Percentiles rank a stretch among this genome's conserved stretches.
Conservation (phyloP, 1,140 invertebrate species). For the Drosophila bocki region DNA sequence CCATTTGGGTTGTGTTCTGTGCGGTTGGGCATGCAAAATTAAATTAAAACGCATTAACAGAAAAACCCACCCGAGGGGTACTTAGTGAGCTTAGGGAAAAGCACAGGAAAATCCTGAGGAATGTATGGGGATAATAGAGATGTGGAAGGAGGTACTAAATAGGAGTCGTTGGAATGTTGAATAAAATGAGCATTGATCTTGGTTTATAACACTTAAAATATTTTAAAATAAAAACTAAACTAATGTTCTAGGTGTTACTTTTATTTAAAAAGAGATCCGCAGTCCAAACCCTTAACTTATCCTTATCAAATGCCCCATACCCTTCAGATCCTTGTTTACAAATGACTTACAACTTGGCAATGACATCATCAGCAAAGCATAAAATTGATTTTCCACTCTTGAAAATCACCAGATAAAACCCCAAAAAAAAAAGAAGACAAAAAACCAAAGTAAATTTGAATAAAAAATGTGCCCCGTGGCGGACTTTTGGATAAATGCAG, state of each 20-base stretch:
- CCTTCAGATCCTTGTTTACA: constrained; percentile 10
- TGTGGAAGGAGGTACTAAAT: neutral
- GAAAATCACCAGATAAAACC: constrained; percentile 1
- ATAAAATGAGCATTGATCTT: neutral
- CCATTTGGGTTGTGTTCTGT: constrained; percentile 58
- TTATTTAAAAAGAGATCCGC: neutral
- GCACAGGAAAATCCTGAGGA: constrained; percentile 2
- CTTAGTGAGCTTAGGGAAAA: constrained; percentile 27
- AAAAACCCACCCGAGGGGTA: constrained; percentile 15
- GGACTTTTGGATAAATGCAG: constrained; percentile 44
- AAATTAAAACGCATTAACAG: constrained; percentile 81
- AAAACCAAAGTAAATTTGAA: constrained; percentile 60
- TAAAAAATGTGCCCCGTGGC: constrained; percentile 63
- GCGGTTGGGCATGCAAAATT: constrained; percentile 76
- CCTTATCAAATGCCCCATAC: neutral
- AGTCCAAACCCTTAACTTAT: too few species aligned
- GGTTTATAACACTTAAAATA: neutral
- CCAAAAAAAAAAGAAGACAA: constrained; percentile 25
- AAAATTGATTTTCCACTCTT: constrained; percentile 68
- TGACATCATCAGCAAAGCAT: constrained; percentile 70
- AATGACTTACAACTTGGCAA: constrained; percentile 29
- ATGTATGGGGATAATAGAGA: neutral
- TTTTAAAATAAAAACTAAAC: neutral
- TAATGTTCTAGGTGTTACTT: too few species aligned
- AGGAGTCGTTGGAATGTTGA: neutral